Percentiles rank a stretch among this genome's conserved stretches.
Conservation (phyloP, 2,113 vertebrate species). For the Kryptolebias marmoratus region DNA sequence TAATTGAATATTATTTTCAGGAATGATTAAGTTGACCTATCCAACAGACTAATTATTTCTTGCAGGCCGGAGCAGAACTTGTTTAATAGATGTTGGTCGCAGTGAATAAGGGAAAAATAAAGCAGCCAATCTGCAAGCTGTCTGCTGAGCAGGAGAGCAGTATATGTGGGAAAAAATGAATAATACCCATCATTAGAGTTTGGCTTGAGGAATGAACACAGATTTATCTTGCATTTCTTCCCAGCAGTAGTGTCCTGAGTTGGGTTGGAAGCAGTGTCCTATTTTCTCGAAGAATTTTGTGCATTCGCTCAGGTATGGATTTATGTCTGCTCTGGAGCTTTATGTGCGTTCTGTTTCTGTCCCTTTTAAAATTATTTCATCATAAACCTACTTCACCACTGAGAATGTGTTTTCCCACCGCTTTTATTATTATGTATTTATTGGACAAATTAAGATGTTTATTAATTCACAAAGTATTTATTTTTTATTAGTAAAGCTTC, state of each 20-base stretch:
- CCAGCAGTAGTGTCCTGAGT: constrained; percentile 17
- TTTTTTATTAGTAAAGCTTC: too few species aligned
- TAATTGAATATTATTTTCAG: constrained; percentile 86
- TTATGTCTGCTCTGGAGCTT: not conserved
- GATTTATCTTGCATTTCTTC: constrained; percentile 26
- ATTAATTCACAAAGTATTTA: not conserved
- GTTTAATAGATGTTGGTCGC: constrained; percentile 78
- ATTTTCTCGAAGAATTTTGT: constrained; percentile 2
- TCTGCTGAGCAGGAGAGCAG: constrained; percentile 53
- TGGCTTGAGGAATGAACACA: constrained; percentile 31
- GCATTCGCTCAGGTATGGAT: not conserved
- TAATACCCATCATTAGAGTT: constrained; percentile 49
- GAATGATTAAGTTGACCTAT: constrained; percentile 85
- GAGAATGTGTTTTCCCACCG: not conserved
- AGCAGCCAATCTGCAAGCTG: constrained; percentile 49
- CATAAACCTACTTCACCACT: not conserved
- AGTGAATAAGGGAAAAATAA: constrained; percentile 73
- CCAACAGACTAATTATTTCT: constrained; percentile 82
- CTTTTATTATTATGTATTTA: not conserved
- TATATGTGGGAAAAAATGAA: constrained; percentile 50
- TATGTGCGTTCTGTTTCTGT: not conserved
- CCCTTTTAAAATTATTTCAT: not conserved
- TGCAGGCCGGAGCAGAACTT: constrained; percentile 69
- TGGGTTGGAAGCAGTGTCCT: constrained; percentile 16
- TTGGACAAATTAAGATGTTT: not conserved